Evolutionary conservation across 35 echinoderm and acorn worm species (phyloP).

Genomic region (Nesometra sesokonis): DNA sequence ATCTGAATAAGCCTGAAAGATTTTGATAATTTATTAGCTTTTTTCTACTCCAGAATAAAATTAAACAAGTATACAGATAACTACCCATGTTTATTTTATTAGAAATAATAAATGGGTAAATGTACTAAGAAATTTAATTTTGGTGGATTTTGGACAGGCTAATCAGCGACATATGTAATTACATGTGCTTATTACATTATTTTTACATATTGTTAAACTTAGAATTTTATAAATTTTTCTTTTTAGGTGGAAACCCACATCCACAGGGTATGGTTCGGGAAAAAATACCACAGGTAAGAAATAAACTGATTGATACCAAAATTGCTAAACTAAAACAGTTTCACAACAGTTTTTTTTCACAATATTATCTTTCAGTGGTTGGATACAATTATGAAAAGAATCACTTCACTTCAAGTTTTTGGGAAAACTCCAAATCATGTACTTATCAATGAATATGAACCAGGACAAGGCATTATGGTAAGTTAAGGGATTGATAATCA

Average conservation of each 20-base stretch:
- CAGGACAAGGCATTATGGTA: slow-evolving; percentile 96
- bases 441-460: slow-evolving; percentile 89
- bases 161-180: no score
- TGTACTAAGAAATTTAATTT: no score
- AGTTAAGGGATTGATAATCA: background rate
- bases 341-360: background rate
- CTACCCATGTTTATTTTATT: no score
- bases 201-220: no score
- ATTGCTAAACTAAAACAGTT: background rate
- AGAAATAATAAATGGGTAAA: no score
- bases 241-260: slow-evolving; percentile 73
- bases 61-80: no score
- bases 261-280: slow-evolving; percentile 90
- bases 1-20: no score
- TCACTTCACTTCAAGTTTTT: slow-evolving; percentile 60
- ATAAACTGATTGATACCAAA: background rate
- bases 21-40: no score
- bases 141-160: no score
- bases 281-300: slow-evolving; percentile 58
- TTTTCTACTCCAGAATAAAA: no score
- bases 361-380: slow-evolving; percentile 55
- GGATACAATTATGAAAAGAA: slow-evolving; percentile 47
- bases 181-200: no score
- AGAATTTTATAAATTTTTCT: slow-evolving; percentile 3
- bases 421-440: slow-evolving; percentile 86